Evolutionary conservation across 2,113 vertebrate genomes (phyloP), one percentile per base, ranked within the genome.

Genomic region (cattle (Bos taurus)): DNA sequence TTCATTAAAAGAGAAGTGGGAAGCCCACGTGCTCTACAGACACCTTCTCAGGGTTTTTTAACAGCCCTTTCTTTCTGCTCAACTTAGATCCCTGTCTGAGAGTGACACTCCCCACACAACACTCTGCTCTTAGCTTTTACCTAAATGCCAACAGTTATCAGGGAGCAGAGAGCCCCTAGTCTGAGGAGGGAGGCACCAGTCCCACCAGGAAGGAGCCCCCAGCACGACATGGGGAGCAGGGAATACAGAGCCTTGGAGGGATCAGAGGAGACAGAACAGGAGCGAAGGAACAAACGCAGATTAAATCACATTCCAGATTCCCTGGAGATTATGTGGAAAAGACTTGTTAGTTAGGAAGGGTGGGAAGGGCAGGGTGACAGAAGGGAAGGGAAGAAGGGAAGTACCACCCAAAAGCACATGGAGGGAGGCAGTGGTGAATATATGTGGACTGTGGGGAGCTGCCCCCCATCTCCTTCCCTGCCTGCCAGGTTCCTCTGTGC

Each of bases 331-430:
- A 43, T 54, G 91, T 85, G 64, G 85, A 81, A 92, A 95, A 96
- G 89, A 57, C 71, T 84, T 84, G 85, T 74, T 96, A 52, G 67
- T 54, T 91, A 48, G 56, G 74, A 92, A 62, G 4, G 5, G 15
- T 57, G 48, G 50, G 36, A 54, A 96, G 81, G 36, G 33, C 54
- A 33, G 19, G 60, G 30, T n/a, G 81, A 67, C 81, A 71, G 56
- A 54, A 64, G 59, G 82, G 91, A n/a, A 48, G 11, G 59, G 21
- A 89, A 83, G 57, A 48, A 91, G 30, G 28, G 46, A 40, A 19
- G 7, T 46, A 33, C n/a, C 28, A 21, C 17, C 5, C 0, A 0
- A 83, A 71, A 89, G 62, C 1, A 0, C 13, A 2, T 4, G 36
- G 64, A 85, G 54, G 28, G 59, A 83, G 7, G 80, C 0, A 3